Percentiles rank a stretch among this genome's conserved stretches.
Conservation (phyloP, 2,113 vertebrate genomes). For the Aplodontia rufa region DNA sequence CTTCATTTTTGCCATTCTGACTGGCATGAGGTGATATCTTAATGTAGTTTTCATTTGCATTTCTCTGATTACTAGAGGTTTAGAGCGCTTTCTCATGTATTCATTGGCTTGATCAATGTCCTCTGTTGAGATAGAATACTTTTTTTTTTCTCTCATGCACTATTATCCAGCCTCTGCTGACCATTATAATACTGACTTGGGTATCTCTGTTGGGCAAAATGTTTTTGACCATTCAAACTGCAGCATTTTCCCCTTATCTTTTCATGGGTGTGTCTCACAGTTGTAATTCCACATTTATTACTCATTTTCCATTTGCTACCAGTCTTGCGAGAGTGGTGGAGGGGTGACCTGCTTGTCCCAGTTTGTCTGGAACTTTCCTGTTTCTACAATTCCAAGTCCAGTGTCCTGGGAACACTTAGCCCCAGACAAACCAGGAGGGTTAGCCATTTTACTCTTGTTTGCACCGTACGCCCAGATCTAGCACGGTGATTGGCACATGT, state of each 20-base stretch:
- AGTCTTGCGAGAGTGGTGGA: neutral
- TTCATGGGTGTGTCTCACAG: neutral
- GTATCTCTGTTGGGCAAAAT: neutral
- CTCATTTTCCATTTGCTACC: neutral
- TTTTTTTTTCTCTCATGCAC: neutral
- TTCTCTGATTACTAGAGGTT: too few species aligned
- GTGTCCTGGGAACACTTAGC: neutral
- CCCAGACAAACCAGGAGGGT: neutral
- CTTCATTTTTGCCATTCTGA: too few species aligned
- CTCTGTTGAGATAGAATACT: too few species aligned
- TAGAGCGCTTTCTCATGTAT: too few species aligned
- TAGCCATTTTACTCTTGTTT: too few species aligned
- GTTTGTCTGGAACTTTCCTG: neutral
- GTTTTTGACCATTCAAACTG: neutral
- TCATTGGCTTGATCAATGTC: too few species aligned
- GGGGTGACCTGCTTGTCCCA: rapidly evolving
- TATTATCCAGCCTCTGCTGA: neutral
- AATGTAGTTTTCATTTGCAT: too few species aligned
- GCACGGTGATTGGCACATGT: neutral
- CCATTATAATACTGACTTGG: neutral
- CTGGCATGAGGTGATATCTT: too few species aligned
- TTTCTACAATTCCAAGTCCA: neutral
- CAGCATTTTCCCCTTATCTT: neutral
- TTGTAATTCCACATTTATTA: neutral
- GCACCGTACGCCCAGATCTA: neutral